Evolutionary conservation across 2,797 vertebrate species (phyloP), one percentile per base, ranked within the genome.

Genomic region (Macropodus opercularis): DNA sequence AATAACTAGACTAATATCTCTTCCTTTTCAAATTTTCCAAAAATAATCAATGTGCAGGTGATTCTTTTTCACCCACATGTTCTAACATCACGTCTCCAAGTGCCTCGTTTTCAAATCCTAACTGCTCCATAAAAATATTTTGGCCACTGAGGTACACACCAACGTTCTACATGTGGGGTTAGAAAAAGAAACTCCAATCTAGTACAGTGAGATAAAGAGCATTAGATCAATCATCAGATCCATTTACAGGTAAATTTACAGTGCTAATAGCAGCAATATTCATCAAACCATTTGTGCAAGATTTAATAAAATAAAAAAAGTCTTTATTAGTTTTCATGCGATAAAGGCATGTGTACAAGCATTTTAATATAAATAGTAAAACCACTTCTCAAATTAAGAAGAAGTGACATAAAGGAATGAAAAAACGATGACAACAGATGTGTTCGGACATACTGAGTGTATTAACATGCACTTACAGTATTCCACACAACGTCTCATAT

Each of bases 201-300:
- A 58, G 50, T 14, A 31, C 17, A 77, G 53, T 63, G 41, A 73
- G 32, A 78, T 17, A 29, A 23, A 61, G 41, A 36, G 29, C 14
- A 41, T 47, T 32, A 35, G 11, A 78, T 59, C 48, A 68, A 66
- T 77, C 54, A 46, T 15, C 9, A 0, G 34, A 77, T 86, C 63
- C 41, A 63, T 79, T 74, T 77, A 85, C 73, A 87, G 55, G 41
- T 69, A 27, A 56, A 86, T 80, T 78, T 79, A 86, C 73, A 83
- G 76, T 46, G 77, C 72, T 76, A 77, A 81, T 87, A 90, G 88
- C 89, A 90, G 80, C 89, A 69, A 81, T 81, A 75, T 75, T 50
- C 71, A 75, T 58, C 24, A 42, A 79, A 87, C 86, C 55, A 83
- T 73, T 66, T 89, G 89, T 90, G 90, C 89, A 90, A 90, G 59